phyloP scores from a whole-genome alignment of 2,113 vertebrate species.

The Furnarius figulus region DNA sequence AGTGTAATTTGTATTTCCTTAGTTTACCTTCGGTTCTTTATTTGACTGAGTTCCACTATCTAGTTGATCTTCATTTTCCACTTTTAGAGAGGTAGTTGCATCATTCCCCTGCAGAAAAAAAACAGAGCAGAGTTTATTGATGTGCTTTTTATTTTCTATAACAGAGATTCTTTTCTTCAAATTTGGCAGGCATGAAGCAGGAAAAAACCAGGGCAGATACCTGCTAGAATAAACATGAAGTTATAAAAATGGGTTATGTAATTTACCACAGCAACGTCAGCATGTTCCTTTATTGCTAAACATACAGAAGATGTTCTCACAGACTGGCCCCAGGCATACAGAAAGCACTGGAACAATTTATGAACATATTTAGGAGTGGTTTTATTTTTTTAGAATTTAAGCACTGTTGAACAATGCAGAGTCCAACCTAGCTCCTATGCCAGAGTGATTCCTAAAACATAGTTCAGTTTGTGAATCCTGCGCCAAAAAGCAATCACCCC shows the following conservation, averaged over 20 bases:
- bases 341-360: background rate
- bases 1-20: background rate
- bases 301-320: background rate
- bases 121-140: background rate
- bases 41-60: conserved; percentile 50
- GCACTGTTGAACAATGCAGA: background rate
- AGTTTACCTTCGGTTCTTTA: conserved; percentile 50
- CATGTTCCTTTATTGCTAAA: background rate
- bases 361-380: fast-evolving
- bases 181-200: background rate
- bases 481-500: background rate
- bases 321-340: background rate
- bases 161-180: background rate
- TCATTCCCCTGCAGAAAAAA: conserved; percentile 48
- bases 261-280: background rate
- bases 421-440: background rate
- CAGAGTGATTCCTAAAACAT: background rate
- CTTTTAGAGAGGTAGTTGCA: conserved; percentile 60
- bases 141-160: background rate
- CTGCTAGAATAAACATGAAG: background rate
- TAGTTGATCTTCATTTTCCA: conserved; percentile 50
- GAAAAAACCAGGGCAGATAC: background rate
- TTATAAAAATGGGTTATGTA: background rate
- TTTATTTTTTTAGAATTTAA: background rate
- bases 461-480: background rate